These are phyloP conservation scores for Ramphastos sulfuratus DNA, from an alignment of 2,113 vertebrate species.

Conservation along the genomic window DNA sequence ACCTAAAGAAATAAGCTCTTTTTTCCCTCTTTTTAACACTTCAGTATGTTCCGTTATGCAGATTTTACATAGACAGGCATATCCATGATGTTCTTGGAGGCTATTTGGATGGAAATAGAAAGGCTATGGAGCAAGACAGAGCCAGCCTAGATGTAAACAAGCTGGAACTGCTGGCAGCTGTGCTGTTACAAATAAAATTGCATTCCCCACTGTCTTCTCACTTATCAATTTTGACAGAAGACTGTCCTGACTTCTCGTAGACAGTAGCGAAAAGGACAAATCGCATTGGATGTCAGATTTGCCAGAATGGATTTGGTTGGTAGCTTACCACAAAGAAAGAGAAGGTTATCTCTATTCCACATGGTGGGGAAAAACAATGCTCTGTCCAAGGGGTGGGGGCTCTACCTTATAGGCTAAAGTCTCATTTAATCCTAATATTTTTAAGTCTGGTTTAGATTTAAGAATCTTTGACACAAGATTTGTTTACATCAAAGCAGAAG, in stretches of 20 bases:
- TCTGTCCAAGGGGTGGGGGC: background rate
- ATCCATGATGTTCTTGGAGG: background rate
- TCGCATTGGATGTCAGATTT: constrained; percentile 64
- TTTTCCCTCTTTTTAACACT: background rate
- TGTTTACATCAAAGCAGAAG: constrained; percentile 47
- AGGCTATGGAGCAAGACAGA: constrained; percentile 66
- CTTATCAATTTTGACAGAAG: constrained; percentile 77
- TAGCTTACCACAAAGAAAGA: constrained; percentile 52
- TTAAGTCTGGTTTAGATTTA: background rate
- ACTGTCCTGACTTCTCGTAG: constrained; percentile 65
- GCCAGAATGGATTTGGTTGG: constrained; percentile 66
- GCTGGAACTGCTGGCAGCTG: constrained; percentile 50
- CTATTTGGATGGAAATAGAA: constrained; percentile 64
- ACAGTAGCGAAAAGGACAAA: constrained; percentile 66
- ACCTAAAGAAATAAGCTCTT: background rate
- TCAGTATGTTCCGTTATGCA: background rate
- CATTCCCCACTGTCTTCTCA: constrained; percentile 55
- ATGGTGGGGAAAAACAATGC: constrained; percentile 40
- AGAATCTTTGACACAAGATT: constrained; percentile 13
- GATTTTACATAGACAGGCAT: background rate
- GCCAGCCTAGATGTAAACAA: constrained; percentile 58
- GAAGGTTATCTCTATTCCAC: constrained; percentile 59
- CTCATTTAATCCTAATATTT: background rate
- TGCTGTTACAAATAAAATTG: constrained; percentile 67
- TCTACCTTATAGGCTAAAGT: constrained; percentile 26